These are phyloP conservation scores for Lasiurus borealis DNA, from an alignment of 2,113 vertebrate genomes.

Conservation along the genomic window DNA sequence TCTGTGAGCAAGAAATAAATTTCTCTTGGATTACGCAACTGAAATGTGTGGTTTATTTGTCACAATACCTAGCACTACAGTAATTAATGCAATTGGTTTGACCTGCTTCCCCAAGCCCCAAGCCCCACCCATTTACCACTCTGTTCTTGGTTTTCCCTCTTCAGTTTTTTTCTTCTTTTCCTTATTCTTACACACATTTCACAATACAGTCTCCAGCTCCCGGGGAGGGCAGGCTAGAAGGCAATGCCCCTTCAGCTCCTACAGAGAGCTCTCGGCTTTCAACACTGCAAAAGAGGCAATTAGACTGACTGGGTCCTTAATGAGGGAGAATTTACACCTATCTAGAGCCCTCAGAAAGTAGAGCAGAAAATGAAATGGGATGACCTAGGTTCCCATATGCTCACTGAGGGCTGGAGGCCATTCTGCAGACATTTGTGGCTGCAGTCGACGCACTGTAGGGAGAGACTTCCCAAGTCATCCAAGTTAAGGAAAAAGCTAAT, in stretches of 20 bases:
- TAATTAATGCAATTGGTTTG: background rate
- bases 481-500: background rate
- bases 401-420: background rate
- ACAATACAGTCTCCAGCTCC: background rate
- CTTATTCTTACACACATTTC: background rate
- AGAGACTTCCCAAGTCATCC: background rate
- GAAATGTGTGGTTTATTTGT: background rate
- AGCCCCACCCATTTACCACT: background rate
- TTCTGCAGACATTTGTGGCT: background rate
- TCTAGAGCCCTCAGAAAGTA: background rate
- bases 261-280: background rate
- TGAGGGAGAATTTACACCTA: background rate
- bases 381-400: background rate
- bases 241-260: background rate
- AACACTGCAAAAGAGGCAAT: background rate
- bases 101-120: background rate
- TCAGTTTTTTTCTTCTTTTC: background rate
- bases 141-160: background rate
- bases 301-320: background rate
- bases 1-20: background rate
- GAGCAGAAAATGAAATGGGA: background rate
- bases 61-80: background rate
- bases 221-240: background rate
- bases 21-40: background rate
- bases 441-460: background rate